phyloP scores from a whole-genome alignment of 2,888 invertebrate genomes.

The Pristionchus maxplancki region DNA sequence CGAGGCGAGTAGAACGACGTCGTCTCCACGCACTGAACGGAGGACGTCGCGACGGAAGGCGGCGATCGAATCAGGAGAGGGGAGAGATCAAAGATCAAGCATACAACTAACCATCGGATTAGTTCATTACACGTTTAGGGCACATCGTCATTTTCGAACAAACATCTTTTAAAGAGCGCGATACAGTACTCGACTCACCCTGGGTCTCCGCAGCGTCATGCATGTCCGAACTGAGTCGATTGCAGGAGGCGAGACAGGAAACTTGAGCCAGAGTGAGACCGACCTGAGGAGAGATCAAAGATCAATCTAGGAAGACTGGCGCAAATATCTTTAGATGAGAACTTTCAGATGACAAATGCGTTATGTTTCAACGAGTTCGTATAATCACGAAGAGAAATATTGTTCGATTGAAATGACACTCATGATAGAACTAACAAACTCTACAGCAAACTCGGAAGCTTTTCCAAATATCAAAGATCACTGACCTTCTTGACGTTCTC shows the following conservation, averaged over 20 bases:
- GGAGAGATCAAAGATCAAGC: background rate
- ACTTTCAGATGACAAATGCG: background rate
- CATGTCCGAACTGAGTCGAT: conserved; percentile 73
- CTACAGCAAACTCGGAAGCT: too few species aligned
- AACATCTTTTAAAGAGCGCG: too few species aligned
- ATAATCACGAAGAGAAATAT: too few species aligned
- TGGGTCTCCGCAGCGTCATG: conserved; percentile 56
- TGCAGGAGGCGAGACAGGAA: conserved; percentile 78
- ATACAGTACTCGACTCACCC: too few species aligned
- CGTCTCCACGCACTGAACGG: conserved; percentile 63
- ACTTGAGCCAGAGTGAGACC: conserved; percentile 75
- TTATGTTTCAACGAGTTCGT: too few species aligned
- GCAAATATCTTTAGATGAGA: too few species aligned
- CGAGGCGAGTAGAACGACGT: conserved; percentile 75
- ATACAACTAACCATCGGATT: too few species aligned
- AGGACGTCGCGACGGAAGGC: conserved; percentile 60
- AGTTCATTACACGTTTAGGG: too few species aligned
- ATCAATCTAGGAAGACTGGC: background rate
- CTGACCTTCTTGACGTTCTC: conserved; percentile 68
- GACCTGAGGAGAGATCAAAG: conserved; percentile 1
- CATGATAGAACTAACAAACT: too few species aligned
- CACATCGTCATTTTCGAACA: too few species aligned
- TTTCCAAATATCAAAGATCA: conserved; percentile 14
- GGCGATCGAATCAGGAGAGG: conserved; percentile 59
- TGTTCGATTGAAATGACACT: too few species aligned